Conservation (phyloP, 1,140 invertebrate genomes). For the Neodiprion lecontei region DNA sequence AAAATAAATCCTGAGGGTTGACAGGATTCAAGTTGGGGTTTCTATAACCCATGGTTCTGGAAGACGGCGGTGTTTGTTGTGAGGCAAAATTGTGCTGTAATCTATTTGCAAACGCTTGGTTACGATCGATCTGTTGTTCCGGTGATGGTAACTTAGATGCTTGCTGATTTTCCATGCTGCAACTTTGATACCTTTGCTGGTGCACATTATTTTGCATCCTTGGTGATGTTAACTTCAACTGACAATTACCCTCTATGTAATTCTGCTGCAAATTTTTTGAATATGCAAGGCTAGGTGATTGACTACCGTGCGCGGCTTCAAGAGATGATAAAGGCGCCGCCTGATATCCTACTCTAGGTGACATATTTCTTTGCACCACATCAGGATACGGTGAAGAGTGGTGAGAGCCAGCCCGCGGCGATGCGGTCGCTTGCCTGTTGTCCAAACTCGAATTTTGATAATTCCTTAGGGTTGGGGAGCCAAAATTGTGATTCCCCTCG, state of each 20-base stretch:
- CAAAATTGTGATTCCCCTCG: slow-evolving; percentile 42
- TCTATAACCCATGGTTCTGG: slow-evolving; percentile 26
- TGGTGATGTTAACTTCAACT: slow-evolving; percentile 1
- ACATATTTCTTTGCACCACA: slow-evolving; percentile 33
- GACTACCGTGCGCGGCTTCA: slow-evolving; percentile 27
- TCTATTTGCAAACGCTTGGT: slow-evolving; percentile 27
- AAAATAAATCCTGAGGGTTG: slow-evolving; percentile 31
- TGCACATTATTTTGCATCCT: neutral
- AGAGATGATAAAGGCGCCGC: neutral
- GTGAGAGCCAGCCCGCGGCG: slow-evolving; percentile 41
- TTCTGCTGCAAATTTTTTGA: slow-evolving; percentile 25
- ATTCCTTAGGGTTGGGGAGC: slow-evolving; percentile 39
- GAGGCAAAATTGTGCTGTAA: slow-evolving; percentile 31
- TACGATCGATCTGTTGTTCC: slow-evolving; percentile 33
- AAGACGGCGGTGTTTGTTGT: slow-evolving; percentile 27
- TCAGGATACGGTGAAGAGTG: slow-evolving; percentile 38
- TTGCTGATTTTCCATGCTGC: slow-evolving; percentile 32
- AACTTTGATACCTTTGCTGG: slow-evolving; percentile 35
- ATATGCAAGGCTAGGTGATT: slow-evolving; percentile 33
- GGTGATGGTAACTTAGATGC: slow-evolving; percentile 23
- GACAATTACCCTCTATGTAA: neutral
- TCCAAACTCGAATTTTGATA: slow-evolving; percentile 42
- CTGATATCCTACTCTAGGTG: slow-evolving; percentile 28
- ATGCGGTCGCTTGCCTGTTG: slow-evolving; percentile 41
- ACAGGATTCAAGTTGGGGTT: slow-evolving; percentile 27